Percentiles rank a stretch among this genome's conserved stretches.
phyloP scores from a whole-genome alignment of 2,797 vertebrate species.

The Anguilla anguilla region DNA sequence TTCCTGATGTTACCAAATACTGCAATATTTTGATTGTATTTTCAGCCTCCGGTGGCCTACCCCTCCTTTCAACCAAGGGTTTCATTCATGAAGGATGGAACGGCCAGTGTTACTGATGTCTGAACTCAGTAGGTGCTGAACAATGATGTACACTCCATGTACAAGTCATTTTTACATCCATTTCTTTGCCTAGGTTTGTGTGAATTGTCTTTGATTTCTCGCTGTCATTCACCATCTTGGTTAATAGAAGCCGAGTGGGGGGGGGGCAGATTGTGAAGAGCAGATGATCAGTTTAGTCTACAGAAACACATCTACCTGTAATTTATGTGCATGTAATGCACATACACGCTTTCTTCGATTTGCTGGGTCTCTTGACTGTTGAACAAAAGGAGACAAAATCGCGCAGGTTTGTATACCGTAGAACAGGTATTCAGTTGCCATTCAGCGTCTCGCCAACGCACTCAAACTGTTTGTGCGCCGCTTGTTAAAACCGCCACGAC shows the following conservation, averaged over 20 bases:
- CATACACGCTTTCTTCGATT: not conserved
- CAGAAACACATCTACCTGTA: not conserved
- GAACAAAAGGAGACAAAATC: not conserved
- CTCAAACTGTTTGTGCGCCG: not conserved
- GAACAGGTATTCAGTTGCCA: not conserved
- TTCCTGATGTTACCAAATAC: slow-evolving; percentile 27
- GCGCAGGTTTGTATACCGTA: not conserved
- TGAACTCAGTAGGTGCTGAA: slow-evolving; percentile 42
- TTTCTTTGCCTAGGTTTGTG: slow-evolving; percentile 44
- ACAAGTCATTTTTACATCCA: slow-evolving; percentile 29
- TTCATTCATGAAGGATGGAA: not conserved
- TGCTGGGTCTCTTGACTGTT: not conserved
- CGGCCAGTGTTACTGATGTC: slow-evolving; percentile 60
- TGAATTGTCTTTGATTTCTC: slow-evolving; percentile 29
- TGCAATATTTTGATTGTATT: slow-evolving; percentile 44
- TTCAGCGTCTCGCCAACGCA: not conserved
- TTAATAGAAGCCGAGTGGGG: slow-evolving; percentile 50
- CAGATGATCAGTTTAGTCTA: not conserved
- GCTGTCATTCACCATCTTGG: slow-evolving; percentile 39
- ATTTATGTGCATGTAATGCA: not conserved
- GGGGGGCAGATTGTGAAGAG: not conserved
- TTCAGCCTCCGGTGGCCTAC: not conserved
- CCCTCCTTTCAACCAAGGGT: too few species aligned
- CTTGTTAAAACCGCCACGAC: not conserved
- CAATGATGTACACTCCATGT: not conserved